Base-by-base conservation (phyloP, 1,140 invertebrate genomes). In the Apocrypta bakeri region DNA sequence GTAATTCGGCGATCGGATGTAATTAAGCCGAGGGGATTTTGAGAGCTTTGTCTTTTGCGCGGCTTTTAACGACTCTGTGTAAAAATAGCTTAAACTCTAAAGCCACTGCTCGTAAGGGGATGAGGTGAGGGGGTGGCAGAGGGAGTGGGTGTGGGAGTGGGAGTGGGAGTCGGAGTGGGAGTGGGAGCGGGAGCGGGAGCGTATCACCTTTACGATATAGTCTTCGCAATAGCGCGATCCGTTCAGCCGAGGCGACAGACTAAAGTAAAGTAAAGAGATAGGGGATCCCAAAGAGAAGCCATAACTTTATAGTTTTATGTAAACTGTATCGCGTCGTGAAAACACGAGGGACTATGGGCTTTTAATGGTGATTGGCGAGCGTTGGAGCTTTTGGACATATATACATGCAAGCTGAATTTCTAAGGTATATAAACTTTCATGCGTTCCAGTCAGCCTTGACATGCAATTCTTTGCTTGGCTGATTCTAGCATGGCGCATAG, bases 1-100 rank as follows among this genome's bases (percentile, higher is more conserved):
- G 48, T 87, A 87, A 87, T 87, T 87, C 86, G 87, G 40, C 86
- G 85, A 88, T 88, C 87, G 86, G 86, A 86, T 86, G 87, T 87
- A 88, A 88, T 88, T 88, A 88, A 85, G 86, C 84, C 56, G 14
- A 73, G 33, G 77, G 84, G 27, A 63, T 24, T n/a, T 9, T 31
- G 25, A n/a, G 81, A 83, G 85, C 86, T 88, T 87, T 87, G 87
- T 88, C 87, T 86, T 74, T 64, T 56, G 69, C 82, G 84, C 81
- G 74, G 24, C 84, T 80, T 87, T 88, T 88, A 88, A 88, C 85
- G 87, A 87, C 86, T 86, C 85, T 83, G 83, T 87, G 87, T 88
- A 88, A 88, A 88, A 88, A 83, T 83, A 79, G 68, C 75, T 72
- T 73, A 64, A 83, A 78, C 25, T 73, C 21, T 40, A 69, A 61